Conservation (phyloP, 2,888 invertebrate species). For the Dryococelus australis region DNA sequence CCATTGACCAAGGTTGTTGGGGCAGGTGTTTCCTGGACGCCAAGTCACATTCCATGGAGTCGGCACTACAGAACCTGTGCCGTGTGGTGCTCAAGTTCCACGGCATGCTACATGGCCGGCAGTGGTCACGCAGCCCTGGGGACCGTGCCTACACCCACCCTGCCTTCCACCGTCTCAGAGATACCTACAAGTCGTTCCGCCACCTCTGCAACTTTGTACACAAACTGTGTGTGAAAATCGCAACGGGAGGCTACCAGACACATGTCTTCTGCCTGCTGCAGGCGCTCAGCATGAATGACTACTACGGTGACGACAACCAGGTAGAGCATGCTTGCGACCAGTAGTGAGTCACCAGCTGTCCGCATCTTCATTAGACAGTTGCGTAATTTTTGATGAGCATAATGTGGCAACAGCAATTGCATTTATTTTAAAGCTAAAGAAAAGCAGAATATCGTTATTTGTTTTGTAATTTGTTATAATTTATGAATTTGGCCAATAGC, state of each 20-base stretch:
- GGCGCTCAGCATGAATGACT: constrained; percentile 71
- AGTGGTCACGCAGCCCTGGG: constrained; percentile 64
- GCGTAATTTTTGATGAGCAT: no score
- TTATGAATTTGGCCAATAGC: no score
- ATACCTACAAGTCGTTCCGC: constrained; percentile 68
- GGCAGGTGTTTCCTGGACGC: constrained; percentile 75
- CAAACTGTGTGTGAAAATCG: constrained; percentile 68
- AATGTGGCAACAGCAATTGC: no score
- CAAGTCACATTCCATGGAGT: constrained; percentile 72
- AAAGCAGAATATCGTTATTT: no score
- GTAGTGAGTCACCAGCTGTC: neutral
- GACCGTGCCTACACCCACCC: constrained; percentile 64
- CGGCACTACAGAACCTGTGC: constrained; percentile 74
- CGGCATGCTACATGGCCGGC: constrained; percentile 63
- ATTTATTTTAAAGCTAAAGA: no score
- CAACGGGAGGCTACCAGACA: constrained; percentile 72
- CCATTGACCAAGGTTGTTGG: constrained; percentile 32
- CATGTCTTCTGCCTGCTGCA: constrained; percentile 71
- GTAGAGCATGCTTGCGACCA: neutral
- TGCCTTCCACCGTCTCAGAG: constrained; percentile 65
- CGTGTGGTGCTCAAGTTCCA: constrained; percentile 76
- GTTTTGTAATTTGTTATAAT: no score
- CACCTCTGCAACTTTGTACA: constrained; percentile 68
- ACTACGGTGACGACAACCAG: constrained; percentile 55
- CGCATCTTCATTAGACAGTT: no score